phyloP scores from a whole-genome alignment of 2,888 invertebrate genomes.

The Biston stratarius region DNA sequence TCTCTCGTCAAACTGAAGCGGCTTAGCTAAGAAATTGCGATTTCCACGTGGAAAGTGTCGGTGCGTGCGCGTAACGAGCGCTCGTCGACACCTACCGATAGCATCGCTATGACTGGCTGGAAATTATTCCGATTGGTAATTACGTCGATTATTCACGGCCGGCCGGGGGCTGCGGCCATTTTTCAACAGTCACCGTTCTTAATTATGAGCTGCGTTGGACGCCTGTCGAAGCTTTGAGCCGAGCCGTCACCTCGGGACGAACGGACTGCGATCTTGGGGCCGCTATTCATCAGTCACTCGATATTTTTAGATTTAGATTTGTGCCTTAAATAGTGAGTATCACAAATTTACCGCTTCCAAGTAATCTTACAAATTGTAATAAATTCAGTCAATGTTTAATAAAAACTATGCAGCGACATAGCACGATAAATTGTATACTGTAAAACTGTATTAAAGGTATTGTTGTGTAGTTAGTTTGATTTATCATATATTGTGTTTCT shows the following conservation, averaged over 20 bases:
- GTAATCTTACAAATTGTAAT: no score
- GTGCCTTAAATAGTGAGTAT: no score
- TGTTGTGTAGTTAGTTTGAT: no score
- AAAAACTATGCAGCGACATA: background rate
- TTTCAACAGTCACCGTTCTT: conserved; percentile 87
- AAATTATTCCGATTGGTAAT: conserved; percentile 87
- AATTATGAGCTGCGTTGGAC: conserved; percentile 85
- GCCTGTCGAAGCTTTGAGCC: conserved; percentile 86
- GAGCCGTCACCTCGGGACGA: conserved; percentile 80
- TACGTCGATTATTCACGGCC: conserved; percentile 87
- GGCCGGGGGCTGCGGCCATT: conserved; percentile 86
- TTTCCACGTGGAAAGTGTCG: conserved; percentile 64
- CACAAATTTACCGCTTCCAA: no score
- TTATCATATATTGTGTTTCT: no score
- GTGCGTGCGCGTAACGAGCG: conserved; percentile 84
- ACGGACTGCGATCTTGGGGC: conserved; percentile 53
- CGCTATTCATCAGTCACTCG: conserved; percentile 47
- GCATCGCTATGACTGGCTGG: conserved; percentile 86
- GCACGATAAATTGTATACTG: background rate
- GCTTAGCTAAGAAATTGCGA: conserved; percentile 68
- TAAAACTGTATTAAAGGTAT: no score
- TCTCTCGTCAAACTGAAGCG: conserved; percentile 15
- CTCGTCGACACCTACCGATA: conserved; percentile 86
- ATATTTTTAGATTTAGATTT: conserved; percentile 28
- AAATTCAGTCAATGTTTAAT: background rate